These are phyloP conservation scores for Podarcis muralis DNA, from an alignment of 2,113 vertebrate genomes.

Conservation along the genomic window DNA sequence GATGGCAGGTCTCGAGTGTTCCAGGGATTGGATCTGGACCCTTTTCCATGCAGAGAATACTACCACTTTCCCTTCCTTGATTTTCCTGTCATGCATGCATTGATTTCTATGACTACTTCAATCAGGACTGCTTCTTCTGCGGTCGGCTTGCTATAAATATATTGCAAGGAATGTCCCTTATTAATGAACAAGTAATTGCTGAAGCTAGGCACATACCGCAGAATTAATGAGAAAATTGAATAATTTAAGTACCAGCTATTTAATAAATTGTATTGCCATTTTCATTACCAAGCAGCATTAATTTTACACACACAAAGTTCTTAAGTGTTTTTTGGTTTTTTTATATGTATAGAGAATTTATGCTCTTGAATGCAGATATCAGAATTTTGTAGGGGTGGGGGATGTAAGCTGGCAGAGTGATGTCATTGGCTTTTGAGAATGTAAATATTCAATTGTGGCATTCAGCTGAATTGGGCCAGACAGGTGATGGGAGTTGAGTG, in stretches of 20 bases:
- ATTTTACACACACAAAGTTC: slow-evolving; percentile 4
- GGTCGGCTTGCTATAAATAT: background rate
- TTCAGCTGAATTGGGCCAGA: background rate
- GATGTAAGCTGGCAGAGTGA: background rate
- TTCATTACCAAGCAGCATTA: slow-evolving; percentile 13
- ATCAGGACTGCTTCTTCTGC: background rate
- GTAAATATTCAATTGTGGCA: background rate
- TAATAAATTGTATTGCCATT: slow-evolving; percentile 22
- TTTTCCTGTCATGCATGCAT: background rate
- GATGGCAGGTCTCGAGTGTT: no score
- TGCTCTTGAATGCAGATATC: background rate
- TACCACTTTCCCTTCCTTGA: background rate
- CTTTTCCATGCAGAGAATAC: no score
- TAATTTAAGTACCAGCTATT: slow-evolving; percentile 16
- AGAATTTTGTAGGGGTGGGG: background rate
- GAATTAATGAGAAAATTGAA: slow-evolving; percentile 23
- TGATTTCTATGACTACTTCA: background rate
- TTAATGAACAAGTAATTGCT: background rate
- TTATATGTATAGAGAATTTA: background rate
- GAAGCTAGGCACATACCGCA: slow-evolving; percentile 5
- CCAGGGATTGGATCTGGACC: no score
- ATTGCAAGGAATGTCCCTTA: background rate
- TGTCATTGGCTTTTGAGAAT: background rate
- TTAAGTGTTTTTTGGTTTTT: background rate
- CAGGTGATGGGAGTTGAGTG: background rate